phyloP scores from a whole-genome alignment of 2,113 vertebrate genomes.

The Bambusicola thoracicus region DNA sequence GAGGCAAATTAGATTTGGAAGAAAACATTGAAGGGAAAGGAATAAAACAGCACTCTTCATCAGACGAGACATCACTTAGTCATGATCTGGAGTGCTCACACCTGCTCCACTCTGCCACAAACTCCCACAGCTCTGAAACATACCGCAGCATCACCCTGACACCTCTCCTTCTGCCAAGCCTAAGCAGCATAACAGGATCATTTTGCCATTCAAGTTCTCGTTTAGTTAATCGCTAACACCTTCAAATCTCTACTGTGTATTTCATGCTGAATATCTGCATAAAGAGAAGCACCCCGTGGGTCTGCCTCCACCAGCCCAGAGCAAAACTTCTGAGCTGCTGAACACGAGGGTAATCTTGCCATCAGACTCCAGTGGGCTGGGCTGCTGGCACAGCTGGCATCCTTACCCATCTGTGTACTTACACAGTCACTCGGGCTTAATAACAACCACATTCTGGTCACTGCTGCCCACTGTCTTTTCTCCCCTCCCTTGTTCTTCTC shows the following conservation, averaged over 20 bases:
- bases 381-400: neutral
- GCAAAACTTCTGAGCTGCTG: neutral
- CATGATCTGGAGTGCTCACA: slow-evolving; percentile 51
- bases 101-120: slow-evolving; percentile 11
- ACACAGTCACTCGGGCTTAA: neutral
- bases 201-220: slow-evolving; percentile 15
- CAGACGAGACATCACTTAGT: slow-evolving; percentile 40
- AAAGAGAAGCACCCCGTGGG: neutral
- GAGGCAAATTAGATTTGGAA: slow-evolving; percentile 46
- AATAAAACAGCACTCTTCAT: slow-evolving; percentile 24
- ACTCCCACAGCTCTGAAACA: neutral
- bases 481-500: neutral
- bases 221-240: slow-evolving; percentile 22
- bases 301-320: neutral
- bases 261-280: neutral
- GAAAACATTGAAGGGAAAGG: slow-evolving; percentile 12
- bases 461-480: neutral
- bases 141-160: neutral
- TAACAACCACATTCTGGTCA: neutral
- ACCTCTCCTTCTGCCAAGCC: slow-evolving; percentile 42
- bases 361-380: neutral
- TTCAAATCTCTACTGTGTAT: neutral
- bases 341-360: rapidly evolving
- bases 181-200: neutral
- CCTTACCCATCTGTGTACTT: neutral